Evolutionary conservation across 2,797 vertebrate species (phyloP).

Genomic region (Protonibea diacanthus): DNA sequence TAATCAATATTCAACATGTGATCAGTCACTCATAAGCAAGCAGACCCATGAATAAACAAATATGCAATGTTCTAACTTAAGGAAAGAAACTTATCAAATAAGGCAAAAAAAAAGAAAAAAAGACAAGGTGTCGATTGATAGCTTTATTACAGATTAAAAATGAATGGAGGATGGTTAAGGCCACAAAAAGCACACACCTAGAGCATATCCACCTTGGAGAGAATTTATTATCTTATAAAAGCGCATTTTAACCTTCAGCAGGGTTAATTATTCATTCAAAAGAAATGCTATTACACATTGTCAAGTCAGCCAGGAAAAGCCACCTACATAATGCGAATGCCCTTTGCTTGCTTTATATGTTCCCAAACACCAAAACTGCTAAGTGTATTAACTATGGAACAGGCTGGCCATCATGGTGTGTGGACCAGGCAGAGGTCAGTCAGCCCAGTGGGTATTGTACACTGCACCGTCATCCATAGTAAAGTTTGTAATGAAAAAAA

Average conservation of each 20-base stretch:
- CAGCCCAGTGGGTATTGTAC: slow-evolving; percentile 14
- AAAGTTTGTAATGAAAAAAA: slow-evolving; percentile 5
- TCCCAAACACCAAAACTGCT: slow-evolving; percentile 22
- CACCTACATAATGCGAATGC: slow-evolving; percentile 24
- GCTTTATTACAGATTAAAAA: neutral
- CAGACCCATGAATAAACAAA: slow-evolving; percentile 13
- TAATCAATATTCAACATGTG: slow-evolving; percentile 39
- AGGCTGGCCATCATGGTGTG: slow-evolving; percentile 22
- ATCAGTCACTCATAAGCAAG: slow-evolving; percentile 21
- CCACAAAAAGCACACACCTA: slow-evolving; percentile 12
- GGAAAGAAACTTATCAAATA: neutral
- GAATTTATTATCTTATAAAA: slow-evolving; percentile 37
- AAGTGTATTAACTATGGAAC: slow-evolving; percentile 25
- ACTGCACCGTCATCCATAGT: neutral
- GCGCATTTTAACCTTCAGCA: slow-evolving; percentile 46
- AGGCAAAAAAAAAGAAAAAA: slow-evolving; percentile 8
- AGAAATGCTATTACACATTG: slow-evolving; percentile 19
- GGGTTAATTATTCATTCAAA: slow-evolving; percentile 54
- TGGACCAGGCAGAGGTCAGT: slow-evolving; percentile 25
- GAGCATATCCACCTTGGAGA: slow-evolving; percentile 17
- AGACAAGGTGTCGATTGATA: slow-evolving; percentile 7
- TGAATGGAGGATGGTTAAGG: slow-evolving; percentile 25
- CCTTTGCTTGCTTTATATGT: slow-evolving; percentile 32
- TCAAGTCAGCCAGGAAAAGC: slow-evolving; percentile 1
- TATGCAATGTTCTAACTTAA: neutral